phyloP scores from a whole-genome alignment of 2,113 vertebrate species.

The Hemiprocne comata region DNA sequence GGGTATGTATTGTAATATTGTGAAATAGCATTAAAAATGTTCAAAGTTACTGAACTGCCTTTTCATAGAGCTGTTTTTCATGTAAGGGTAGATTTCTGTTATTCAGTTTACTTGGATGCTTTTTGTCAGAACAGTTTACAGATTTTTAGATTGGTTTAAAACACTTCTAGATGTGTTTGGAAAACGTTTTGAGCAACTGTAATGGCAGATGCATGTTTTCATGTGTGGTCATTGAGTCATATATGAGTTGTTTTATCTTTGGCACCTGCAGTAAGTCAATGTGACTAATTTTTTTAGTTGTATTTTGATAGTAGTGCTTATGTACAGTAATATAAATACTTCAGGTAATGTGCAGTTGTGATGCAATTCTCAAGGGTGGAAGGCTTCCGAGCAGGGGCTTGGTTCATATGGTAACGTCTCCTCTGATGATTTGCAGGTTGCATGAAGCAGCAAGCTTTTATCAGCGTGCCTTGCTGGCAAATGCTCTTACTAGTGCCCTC shows the following conservation, averaged over 20 bases:
- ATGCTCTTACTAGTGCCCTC: constrained; percentile 95
- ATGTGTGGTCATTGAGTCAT: not conserved
- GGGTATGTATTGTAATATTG: constrained; percentile 83
- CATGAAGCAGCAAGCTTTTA: constrained; percentile 96
- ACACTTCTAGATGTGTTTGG: not conserved
- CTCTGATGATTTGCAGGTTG: constrained; percentile 82
- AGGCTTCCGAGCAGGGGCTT: constrained; percentile 11
- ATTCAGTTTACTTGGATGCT: not conserved
- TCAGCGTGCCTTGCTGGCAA: constrained; percentile 95
- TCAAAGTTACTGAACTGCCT: not conserved
- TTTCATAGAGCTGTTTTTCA: not conserved
- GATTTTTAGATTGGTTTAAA: not conserved
- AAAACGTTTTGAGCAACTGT: not conserved
- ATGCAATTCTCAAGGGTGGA: constrained; percentile 74
- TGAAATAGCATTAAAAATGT: not conserved
- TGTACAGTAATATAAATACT: not conserved
- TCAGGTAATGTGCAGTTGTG: constrained; percentile 45
- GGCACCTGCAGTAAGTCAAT: not conserved
- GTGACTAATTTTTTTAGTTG: not conserved
- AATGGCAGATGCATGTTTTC: not conserved
- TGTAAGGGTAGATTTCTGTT: not conserved
- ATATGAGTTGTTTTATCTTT: not conserved
- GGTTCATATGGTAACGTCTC: constrained; percentile 66
- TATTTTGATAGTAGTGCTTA: not conserved
- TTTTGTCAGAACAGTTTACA: not conserved